Evolutionary conservation across 2,888 invertebrate genomes (phyloP).

Genomic region (Synanthedon andrenaeformis): DNA sequence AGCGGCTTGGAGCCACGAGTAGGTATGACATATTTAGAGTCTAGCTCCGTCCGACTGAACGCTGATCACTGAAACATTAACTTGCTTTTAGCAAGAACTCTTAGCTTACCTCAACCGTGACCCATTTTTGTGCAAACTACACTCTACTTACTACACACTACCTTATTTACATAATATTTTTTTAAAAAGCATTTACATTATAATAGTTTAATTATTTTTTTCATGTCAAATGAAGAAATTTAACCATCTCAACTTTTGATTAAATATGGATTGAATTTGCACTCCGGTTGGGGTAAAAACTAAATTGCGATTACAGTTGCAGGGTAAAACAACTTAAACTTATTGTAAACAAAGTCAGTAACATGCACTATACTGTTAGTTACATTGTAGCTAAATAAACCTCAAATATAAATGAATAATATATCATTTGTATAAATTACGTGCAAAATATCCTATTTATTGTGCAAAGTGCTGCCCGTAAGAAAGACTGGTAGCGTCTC

Average conservation of each 20-base stretch:
- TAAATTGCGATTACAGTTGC: not conserved
- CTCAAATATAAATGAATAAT: too few relatives aligned
- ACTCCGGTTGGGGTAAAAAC: not conserved
- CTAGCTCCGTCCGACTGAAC: slow-evolving; percentile 62
- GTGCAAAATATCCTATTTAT: too few relatives aligned
- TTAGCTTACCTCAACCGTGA: slow-evolving; percentile 41
- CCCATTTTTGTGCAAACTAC: slow-evolving; percentile 34
- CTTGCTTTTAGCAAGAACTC: slow-evolving; percentile 42
- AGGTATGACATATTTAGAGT: slow-evolving; percentile 37
- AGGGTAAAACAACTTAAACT: not conserved
- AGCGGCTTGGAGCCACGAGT: slow-evolving; percentile 36
- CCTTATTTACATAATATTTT: slow-evolving; percentile 18
- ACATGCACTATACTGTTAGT: not conserved
- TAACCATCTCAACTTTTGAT: too few relatives aligned
- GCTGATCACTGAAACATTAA: slow-evolving; percentile 66
- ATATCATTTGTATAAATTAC: too few relatives aligned
- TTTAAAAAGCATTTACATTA: not conserved
- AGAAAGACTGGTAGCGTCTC: too few relatives aligned
- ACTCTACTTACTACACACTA: not conserved
- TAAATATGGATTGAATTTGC: not conserved
- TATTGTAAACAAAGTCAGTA: not conserved
- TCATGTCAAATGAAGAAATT: too few relatives aligned
- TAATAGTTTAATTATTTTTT: not conserved
- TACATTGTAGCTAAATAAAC: not conserved
- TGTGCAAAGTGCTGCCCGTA: too few relatives aligned